Evolutionary conservation across 2,797 vertebrate genomes (phyloP).

Genomic region (Hypotaenidia okinawae): DNA sequence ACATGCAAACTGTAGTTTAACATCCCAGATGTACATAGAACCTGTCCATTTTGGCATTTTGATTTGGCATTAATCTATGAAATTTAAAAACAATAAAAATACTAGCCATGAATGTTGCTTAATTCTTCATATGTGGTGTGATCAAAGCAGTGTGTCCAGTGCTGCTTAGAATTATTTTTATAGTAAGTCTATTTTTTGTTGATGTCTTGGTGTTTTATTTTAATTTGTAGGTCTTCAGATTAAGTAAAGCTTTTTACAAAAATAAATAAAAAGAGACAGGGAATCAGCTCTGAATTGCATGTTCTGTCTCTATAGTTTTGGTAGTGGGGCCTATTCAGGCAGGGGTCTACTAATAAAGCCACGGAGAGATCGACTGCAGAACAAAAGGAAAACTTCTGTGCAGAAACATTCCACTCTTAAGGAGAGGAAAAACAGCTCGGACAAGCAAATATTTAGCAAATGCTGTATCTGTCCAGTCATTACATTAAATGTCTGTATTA

Average conservation of each 20-base stretch:
- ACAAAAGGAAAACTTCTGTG: not conserved
- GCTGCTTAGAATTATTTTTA: not conserved
- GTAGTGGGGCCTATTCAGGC: not conserved
- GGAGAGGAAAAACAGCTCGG: not conserved
- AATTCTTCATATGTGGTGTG: rapidly evolving
- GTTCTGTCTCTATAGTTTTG: not conserved
- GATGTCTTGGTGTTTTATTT: not conserved
- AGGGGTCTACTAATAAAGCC: not conserved
- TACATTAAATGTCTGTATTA: not conserved
- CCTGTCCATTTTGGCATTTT: not conserved
- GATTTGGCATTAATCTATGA: not conserved
- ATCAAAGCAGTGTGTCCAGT: not conserved
- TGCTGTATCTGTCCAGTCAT: not conserved
- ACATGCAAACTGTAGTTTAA: not conserved
- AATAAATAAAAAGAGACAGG: not conserved
- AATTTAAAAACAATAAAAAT: not conserved
- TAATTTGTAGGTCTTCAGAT: not conserved
- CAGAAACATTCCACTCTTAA: not conserved
- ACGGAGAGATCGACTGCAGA: not conserved
- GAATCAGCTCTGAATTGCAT: not conserved
- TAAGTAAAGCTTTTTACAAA: not conserved
- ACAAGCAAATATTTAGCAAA: not conserved
- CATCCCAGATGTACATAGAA: not conserved
- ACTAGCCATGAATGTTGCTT: not conserved
- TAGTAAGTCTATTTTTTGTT: not conserved